Conservation (phyloP, 2,113 vertebrate species). For the Silurus glanis region DNA sequence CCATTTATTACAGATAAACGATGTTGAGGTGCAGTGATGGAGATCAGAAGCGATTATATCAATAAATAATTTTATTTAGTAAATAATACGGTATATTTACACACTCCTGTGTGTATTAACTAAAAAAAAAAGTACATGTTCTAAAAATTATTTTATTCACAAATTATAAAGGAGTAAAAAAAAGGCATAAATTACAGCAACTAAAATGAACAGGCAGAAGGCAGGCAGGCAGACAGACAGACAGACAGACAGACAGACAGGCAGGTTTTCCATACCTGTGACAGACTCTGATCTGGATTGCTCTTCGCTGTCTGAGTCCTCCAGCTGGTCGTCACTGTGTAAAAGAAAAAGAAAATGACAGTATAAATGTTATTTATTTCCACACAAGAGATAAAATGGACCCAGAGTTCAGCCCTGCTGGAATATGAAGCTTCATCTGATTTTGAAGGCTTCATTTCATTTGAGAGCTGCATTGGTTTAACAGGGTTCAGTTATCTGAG, state of each 20-base stretch:
- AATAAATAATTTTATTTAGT: no score
- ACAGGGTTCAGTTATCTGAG: background rate
- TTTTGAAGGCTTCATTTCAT: background rate
- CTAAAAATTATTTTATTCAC: background rate
- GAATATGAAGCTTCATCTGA: background rate
- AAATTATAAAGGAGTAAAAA: background rate
- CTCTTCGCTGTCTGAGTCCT: slow-evolving; percentile 98
- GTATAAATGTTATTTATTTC: background rate
- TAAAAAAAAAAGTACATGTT: background rate
- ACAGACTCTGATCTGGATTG: slow-evolving; percentile 97
- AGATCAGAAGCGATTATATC: no score
- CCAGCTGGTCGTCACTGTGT: slow-evolving; percentile 91
- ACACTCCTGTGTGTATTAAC: no score
- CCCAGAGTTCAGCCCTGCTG: background rate
- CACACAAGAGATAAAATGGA: background rate
- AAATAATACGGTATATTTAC: no score
- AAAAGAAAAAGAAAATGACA: slow-evolving; percentile 30
- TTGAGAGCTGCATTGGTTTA: background rate
- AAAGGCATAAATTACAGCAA: background rate
- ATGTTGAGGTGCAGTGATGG: no score
- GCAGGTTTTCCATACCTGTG: slow-evolving; percentile 75
- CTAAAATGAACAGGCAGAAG: background rate
- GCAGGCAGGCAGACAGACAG: no score
- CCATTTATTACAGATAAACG: no score
- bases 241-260: no score